Conservation (phyloP, 2,797 vertebrate genomes). For the Glyptemys insculpta region DNA sequence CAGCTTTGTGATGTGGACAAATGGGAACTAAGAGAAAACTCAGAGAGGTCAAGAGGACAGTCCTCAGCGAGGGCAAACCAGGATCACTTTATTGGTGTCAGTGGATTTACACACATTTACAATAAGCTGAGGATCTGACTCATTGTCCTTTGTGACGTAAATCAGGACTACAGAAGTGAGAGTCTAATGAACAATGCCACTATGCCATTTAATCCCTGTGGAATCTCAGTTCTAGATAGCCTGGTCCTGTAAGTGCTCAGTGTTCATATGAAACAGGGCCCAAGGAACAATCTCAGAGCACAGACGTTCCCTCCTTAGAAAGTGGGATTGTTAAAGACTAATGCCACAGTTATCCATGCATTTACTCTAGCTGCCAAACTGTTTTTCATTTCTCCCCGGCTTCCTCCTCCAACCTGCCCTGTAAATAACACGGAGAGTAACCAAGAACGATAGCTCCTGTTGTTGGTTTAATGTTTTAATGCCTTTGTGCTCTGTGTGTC, state of each 20-base stretch:
- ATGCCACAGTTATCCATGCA: not conserved
- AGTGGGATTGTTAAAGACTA: not conserved
- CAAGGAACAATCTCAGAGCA: not conserved
- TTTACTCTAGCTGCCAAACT: not conserved
- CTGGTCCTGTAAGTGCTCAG: not conserved
- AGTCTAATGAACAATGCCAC: not conserved
- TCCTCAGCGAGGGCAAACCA: not conserved
- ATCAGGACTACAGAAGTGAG: not conserved
- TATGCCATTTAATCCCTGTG: not conserved
- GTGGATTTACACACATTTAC: not conserved
- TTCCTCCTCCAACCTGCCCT: not conserved
- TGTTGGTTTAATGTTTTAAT: not conserved
- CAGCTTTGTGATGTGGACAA: not conserved
- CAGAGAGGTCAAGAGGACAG: fast-evolving
- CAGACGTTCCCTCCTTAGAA: fast-evolving
- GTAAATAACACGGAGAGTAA: not conserved
- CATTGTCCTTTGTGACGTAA: not conserved
- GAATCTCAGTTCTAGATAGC: not conserved
- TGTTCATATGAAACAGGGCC: not conserved
- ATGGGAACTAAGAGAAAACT: not conserved
- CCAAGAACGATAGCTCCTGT: not conserved
- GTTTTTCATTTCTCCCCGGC: not conserved
- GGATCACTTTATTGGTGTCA: fast-evolving
- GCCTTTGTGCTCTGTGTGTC: not conserved
- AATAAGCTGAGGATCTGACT: not conserved